These are phyloP conservation scores for Lepidurus couesii DNA, from an alignment of 1,140 invertebrate genomes.

Conservation along the genomic window DNA sequence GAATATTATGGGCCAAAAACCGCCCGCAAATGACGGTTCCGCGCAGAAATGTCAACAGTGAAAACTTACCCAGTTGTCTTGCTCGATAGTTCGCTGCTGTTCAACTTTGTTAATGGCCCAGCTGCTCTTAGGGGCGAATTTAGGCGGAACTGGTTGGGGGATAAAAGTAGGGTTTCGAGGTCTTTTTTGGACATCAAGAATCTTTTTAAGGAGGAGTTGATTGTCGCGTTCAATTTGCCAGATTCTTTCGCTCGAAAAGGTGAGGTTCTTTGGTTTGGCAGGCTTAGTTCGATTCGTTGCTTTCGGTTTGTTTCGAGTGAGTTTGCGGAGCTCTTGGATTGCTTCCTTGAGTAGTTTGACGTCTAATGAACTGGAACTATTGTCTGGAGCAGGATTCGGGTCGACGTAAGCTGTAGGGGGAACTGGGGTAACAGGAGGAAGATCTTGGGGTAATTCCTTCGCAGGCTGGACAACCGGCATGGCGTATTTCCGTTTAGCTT, in stretches of 20 bases:
- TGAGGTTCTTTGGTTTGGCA: conserved; percentile 4
- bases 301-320: not conserved
- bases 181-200: not conserved
- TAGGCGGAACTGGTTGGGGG: not conserved
- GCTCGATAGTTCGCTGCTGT: not conserved
- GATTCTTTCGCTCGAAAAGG: not conserved
- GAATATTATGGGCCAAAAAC: not conserved
- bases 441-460: not conserved
- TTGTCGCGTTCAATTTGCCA: conserved; percentile 4
- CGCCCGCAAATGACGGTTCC: no score
- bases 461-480: not conserved
- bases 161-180: not conserved
- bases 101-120: not conserved
- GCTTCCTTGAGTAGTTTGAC: not conserved
- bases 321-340: not conserved
- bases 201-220: not conserved
- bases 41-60: not conserved
- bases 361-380: not conserved
- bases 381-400: not conserved
- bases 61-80: not conserved
- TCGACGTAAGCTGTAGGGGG: not conserved
- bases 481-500: not conserved
- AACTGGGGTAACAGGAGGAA: not conserved
- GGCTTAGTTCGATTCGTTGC: not conserved
- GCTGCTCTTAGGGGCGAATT: not conserved